Evolutionary conservation across 2,888 invertebrate species (phyloP).

Genomic region (Alloscopus bannaensis): DNA sequence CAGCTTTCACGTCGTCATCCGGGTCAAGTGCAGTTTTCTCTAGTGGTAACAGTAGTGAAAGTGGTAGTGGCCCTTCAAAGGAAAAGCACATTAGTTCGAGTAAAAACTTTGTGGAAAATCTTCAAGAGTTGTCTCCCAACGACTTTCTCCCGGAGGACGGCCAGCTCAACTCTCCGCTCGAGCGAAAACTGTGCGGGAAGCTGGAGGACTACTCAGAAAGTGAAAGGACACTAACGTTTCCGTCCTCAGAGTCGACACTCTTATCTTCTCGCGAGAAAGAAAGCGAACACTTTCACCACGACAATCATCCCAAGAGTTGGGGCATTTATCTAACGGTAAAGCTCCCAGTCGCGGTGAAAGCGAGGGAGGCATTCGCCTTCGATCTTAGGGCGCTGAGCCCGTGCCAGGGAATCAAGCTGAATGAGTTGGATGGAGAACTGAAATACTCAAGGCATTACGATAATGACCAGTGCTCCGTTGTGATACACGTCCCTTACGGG

Average conservation of each 20-base stretch:
- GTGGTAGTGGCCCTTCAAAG: conserved; percentile 9
- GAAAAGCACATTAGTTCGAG: conserved; percentile 32
- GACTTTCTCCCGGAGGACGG: conserved; percentile 1
- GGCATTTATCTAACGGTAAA: conserved; percentile 55
- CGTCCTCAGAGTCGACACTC: conserved; percentile 39
- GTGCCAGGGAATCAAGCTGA: conserved; percentile 69
- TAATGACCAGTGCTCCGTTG: conserved; percentile 70
- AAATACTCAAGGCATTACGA: conserved; percentile 68
- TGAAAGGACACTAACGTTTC: conserved; percentile 69
- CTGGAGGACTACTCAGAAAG: conserved; percentile 70
- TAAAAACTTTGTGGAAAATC: conserved; percentile 42
- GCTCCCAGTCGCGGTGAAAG: conserved; percentile 68
- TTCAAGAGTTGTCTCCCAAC: conserved; percentile 14
- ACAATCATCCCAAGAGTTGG: conserved; percentile 6
- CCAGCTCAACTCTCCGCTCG: conserved; percentile 32
- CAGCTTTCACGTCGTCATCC: conserved; percentile 15
- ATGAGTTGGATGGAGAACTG: conserved; percentile 66
- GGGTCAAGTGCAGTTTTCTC: conserved; percentile 40
- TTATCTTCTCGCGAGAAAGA: conserved; percentile 6
- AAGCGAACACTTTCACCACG: background rate
- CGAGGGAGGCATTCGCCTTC: conserved; percentile 68
- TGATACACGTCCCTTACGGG: conserved; percentile 72
- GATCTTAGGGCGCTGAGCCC: conserved; percentile 69
- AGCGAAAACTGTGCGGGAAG: conserved; percentile 71
- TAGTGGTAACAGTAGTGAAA: background rate